Percentiles rank a stretch among this genome's conserved stretches.
phyloP scores from a whole-genome alignment of 2,888 invertebrate species.

The Ischnus inquisitorius region DNA sequence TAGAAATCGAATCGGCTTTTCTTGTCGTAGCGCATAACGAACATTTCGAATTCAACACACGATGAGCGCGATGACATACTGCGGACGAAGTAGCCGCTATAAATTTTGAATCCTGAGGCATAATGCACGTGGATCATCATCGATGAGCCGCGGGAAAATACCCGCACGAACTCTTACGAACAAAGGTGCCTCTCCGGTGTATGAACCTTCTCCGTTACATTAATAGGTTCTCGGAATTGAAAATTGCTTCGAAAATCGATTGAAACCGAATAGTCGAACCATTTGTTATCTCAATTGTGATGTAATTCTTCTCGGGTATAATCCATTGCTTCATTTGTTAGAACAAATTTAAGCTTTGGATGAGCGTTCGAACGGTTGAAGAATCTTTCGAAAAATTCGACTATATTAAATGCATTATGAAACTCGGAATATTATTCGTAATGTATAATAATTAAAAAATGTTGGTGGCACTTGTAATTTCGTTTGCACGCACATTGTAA shows the following conservation, averaged over 20 bases:
- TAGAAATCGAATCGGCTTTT: slow-evolving; percentile 51
- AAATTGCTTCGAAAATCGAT: slow-evolving; percentile 1
- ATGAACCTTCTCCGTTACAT: background rate
- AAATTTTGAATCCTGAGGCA: slow-evolving; percentile 19
- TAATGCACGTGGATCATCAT: slow-evolving; percentile 22
- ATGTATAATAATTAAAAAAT: background rate
- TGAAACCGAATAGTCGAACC: no score
- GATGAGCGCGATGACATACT: slow-evolving; percentile 61
- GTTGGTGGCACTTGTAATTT: background rate
- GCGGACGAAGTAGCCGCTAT: slow-evolving; percentile 22
- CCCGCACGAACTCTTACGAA: background rate
- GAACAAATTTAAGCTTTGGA: no score
- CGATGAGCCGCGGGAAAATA: slow-evolving; percentile 29
- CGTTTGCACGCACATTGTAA: background rate
- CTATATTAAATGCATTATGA: no score
- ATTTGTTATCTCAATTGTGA: no score
- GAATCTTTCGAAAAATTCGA: no score
- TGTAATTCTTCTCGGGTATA: no score
- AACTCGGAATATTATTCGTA: no score
- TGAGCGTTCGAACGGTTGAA: no score
- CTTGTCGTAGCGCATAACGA: slow-evolving; percentile 33
- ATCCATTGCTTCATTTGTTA: no score
- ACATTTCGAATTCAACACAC: slow-evolving; percentile 57
- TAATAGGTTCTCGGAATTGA: background rate
- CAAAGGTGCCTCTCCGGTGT: slow-evolving; percentile 16